Conservation (phyloP, 2,797 vertebrate species). For the Melanotaenia nigrans region DNA sequence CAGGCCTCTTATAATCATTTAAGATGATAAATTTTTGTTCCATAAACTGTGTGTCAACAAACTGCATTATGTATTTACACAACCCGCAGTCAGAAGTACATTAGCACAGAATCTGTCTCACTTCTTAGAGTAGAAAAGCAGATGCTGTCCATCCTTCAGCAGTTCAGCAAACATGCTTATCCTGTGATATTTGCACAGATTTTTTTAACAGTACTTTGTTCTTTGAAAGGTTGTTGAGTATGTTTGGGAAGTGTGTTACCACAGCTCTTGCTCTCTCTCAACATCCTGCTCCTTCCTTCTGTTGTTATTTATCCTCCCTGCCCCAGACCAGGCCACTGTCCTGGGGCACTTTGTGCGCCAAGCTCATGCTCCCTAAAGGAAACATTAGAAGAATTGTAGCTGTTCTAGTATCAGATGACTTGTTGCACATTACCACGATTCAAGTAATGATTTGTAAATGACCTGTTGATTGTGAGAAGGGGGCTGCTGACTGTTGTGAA, state of each 20-base stretch:
- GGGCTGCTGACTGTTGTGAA: constrained; percentile 63
- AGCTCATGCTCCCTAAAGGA: constrained; percentile 73
- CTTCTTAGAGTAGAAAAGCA: constrained; percentile 15
- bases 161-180: constrained; percentile 4
- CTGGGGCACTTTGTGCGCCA: constrained; percentile 58
- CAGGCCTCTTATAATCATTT: neutral
- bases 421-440: constrained; percentile 60
- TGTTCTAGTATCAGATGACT: constrained; percentile 79
- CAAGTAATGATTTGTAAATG: constrained; percentile 77
- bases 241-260: constrained; percentile 25
- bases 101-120: neutral
- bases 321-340: constrained; percentile 68
- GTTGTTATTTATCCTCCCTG: constrained; percentile 60
- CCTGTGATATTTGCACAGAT: neutral
- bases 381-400: constrained; percentile 74
- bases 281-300: constrained; percentile 41
- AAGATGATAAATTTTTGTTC: neutral
- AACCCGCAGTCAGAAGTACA: neutral
- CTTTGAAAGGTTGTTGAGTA: neutral
- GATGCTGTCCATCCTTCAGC: constrained; percentile 4
- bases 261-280: constrained; percentile 63
- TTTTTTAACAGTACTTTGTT: neutral
- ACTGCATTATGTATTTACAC: neutral
- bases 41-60: neutral
- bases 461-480: constrained; percentile 75